Evolutionary conservation across 2,113 vertebrate genomes (phyloP), one percentile per base, ranked within the genome.

Genomic region (Lophura nycthemera): DNA sequence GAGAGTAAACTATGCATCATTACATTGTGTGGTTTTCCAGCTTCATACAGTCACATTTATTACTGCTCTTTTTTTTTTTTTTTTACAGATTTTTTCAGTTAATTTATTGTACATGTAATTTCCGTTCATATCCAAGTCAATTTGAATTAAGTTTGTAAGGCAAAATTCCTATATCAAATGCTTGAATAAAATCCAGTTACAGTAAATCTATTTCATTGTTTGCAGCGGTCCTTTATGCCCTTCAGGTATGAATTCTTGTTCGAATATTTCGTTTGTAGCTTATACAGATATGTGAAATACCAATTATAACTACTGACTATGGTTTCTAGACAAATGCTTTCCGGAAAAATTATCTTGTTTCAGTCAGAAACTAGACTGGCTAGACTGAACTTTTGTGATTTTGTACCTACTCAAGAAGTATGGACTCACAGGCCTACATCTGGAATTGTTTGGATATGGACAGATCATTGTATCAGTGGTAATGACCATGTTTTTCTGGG

Each of bases 61-160:
- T 80, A 76, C 30, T 69, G 32, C 6, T 60, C 6, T 82, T 59
- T 17, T 38, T n/a, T 84, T 86, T 84, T 92, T 45, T 89, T 92
- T 89, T 48, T 45, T 19, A 89, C n/a, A 48, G 34, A 47, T 60
- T 83, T 92, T 88, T 88, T 25, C 30, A 79, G 52, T 8, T 30
- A 78, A 81, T 86, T 96, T 92, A 87, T 90, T 87, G 63, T 73
- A 50, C 16, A 2, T 42, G 13, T 89, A 90, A 75, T 21, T 54
- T 84, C 40, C 65, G 11, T 30, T 90, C 30, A 54, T 54, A 79
- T 72, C 27, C 30, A 75, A 86, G 36, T 27, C 66, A 73, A 73
- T 88, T 36, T 94, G 77, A 94, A 84, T 85, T 76, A 92, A 90
- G 22, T 69, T 78, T 84, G 22, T 36, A 76, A 88, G 59, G 19